These are phyloP conservation scores for Oscheius sp. DNA, from an alignment of 2,888 invertebrate genomes.

Conservation along the genomic window DNA sequence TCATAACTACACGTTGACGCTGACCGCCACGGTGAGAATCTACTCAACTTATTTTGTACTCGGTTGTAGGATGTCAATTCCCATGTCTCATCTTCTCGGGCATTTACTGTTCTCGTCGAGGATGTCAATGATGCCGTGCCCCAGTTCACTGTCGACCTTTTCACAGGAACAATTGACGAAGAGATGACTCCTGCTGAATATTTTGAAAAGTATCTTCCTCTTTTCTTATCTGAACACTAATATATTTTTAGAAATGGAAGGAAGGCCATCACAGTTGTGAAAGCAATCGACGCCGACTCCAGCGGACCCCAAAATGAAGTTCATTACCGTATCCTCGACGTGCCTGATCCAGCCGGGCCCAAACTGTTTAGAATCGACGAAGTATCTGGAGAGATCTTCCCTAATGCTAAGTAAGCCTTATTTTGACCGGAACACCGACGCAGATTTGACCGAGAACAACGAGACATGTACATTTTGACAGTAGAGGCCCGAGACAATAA, in stretches of 20 bases:
- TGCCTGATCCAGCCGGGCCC: constrained; percentile 48
- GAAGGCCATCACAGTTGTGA: constrained; percentile 61
- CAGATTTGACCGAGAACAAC: constrained; percentile 93
- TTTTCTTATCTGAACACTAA: neutral
- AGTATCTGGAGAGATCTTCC: constrained; percentile 84
- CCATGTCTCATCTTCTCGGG: constrained; percentile 81
- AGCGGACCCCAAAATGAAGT: constrained; percentile 67
- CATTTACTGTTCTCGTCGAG: constrained; percentile 92
- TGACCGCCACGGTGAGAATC: constrained; percentile 68
- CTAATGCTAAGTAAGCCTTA: constrained; percentile 41
- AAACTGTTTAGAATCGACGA: constrained; percentile 88
- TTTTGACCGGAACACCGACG: neutral
- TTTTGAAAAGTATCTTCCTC: constrained; percentile 53
- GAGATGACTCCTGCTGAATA: constrained; percentile 69
- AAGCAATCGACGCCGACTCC: constrained; percentile 67
- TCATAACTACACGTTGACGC: constrained; percentile 68
- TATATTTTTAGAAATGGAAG: constrained; percentile 44
- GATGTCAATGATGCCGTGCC: constrained; percentile 91
- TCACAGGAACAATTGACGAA: constrained; percentile 71
- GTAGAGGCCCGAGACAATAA: constrained; percentile 96
- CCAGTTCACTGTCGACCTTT: constrained; percentile 70
- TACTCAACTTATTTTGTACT: neutral
- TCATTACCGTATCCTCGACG: constrained; percentile 68
- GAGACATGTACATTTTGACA: constrained; percentile 95
- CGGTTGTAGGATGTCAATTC: constrained; percentile 65